Evolutionary conservation across 2,113 vertebrate species (phyloP), one percentile per base, ranked within the genome.

Genomic region (Malurus cyaneus): DNA sequence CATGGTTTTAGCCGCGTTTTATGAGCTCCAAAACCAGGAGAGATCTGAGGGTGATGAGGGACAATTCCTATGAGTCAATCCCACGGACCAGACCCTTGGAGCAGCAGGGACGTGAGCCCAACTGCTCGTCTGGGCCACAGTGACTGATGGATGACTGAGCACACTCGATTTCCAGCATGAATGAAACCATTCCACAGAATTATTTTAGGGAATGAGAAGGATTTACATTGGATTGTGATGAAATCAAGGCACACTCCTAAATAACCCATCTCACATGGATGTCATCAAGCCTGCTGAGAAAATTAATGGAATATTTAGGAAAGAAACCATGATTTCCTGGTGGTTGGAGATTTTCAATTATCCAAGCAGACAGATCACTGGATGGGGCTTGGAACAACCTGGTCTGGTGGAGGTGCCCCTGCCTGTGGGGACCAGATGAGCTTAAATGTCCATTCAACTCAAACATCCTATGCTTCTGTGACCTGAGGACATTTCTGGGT

Each of bases 201-300:
- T 25, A 18, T 41, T 86, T 72, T 54, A 8, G 29, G 81, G 77
- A 78, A 70, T 91, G 77, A 62, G 53, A n/a, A 72, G 20, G 46
- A 25, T 6, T 80, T 47, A 8, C 1, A 8, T 20, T 1, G 2
- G 46, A 42, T 14, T n/a, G 18, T 0, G 1, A 10, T 23, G 49
- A 86, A 88, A 76, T 89, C 56, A 64, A 44, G 81, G 52, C 70
- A 42, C 26, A 1, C 10, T 52, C 32, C n/a, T 31, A 21, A 31
- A 59, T 44, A 49, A 44, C n/a, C 34, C 24, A 2, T 18, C 66
- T 65, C 42, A 8, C 9, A 17, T 8, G 41, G 32, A 5, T 42
- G 46, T 44, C 2, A 0, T 71, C 71, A 44, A 34, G 31, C 11
- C 53, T 39, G 12, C 44, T 54, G 80, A 78, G 41, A n/a, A 91